These are phyloP conservation scores for Forbesichthys agassizii DNA, from an alignment of 2,113 vertebrate species.

Conservation along the genomic window DNA sequence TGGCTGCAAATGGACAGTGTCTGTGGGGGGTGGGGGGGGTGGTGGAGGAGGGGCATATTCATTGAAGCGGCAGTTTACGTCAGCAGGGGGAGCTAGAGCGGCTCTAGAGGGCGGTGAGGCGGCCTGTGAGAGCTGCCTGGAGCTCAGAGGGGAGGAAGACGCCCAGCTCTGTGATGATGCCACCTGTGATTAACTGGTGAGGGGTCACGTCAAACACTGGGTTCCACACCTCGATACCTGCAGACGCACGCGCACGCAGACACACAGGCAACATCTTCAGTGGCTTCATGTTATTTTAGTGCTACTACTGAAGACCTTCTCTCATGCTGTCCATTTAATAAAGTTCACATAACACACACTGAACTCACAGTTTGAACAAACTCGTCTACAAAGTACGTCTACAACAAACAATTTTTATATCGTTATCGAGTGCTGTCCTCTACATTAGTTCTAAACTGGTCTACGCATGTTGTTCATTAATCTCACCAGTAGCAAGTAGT, in stretches of 20 bases:
- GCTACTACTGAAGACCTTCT: constrained; percentile 21
- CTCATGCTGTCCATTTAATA: constrained; percentile 41
- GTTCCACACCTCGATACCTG: constrained; percentile 91
- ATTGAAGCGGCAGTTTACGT: constrained; percentile 56
- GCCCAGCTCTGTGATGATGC: constrained; percentile 89
- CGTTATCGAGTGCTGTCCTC: background rate
- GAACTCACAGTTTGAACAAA: constrained; percentile 6
- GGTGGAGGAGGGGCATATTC: background rate
- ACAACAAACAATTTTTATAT: background rate
- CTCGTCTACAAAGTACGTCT: background rate
- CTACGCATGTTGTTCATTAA: background rate
- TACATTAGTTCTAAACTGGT: background rate
- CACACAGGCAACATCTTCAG: background rate
- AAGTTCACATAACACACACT: constrained; percentile 21
- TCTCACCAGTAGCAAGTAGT: background rate
- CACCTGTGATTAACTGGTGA: constrained; percentile 88
- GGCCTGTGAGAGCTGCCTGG: constrained; percentile 78
- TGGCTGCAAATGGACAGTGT: constrained; percentile 38
- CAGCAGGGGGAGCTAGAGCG: constrained; percentile 36
- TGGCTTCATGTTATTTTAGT: constrained; percentile 54
- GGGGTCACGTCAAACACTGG: constrained; percentile 91
- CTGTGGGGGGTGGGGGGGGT: constrained; percentile 7
- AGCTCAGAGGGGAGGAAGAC: constrained; percentile 88
- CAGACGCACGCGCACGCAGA: background rate
- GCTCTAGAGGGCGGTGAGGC: constrained; percentile 80